phyloP scores from a whole-genome alignment of 2,113 vertebrate species.

The Trogon melanurus region DNA sequence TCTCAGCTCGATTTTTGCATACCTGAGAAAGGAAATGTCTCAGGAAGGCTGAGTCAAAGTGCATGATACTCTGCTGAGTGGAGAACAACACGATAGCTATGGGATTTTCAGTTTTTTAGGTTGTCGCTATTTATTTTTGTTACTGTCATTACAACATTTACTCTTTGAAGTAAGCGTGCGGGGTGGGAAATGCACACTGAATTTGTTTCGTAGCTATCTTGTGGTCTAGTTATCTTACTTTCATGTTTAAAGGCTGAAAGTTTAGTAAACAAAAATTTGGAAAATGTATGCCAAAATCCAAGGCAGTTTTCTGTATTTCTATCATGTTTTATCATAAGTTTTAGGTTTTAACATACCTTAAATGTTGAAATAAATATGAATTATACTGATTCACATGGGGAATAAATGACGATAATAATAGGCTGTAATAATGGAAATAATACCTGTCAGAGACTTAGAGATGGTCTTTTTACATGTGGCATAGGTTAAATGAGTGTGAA shows the following conservation, averaged over 20 bases:
- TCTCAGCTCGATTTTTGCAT: neutral
- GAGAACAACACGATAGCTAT: neutral
- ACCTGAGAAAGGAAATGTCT: neutral
- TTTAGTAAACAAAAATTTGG: neutral
- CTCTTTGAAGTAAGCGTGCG: neutral
- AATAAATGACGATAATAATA: slow-evolving; percentile 32
- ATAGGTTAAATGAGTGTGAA: slow-evolving; percentile 16
- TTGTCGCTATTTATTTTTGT: neutral
- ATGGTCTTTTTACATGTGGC: slow-evolving; percentile 31
- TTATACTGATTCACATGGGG: neutral
- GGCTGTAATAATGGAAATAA: neutral
- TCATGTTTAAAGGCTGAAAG: neutral
- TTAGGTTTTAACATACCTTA: neutral
- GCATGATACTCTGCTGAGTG: neutral
- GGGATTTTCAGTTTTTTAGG: neutral
- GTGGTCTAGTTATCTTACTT: neutral
- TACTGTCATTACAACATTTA: neutral
- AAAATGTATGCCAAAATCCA: neutral
- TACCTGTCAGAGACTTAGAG: slow-evolving; percentile 8
- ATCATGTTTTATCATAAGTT: neutral
- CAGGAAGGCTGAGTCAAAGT: neutral
- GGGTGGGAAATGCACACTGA: neutral
- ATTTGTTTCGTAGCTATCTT: neutral
- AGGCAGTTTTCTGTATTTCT: neutral
- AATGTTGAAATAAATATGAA: slow-evolving; percentile 21